Conservation (phyloP, 2,797 vertebrate genomes). For the Melanogrammus aeglefinus region DNA sequence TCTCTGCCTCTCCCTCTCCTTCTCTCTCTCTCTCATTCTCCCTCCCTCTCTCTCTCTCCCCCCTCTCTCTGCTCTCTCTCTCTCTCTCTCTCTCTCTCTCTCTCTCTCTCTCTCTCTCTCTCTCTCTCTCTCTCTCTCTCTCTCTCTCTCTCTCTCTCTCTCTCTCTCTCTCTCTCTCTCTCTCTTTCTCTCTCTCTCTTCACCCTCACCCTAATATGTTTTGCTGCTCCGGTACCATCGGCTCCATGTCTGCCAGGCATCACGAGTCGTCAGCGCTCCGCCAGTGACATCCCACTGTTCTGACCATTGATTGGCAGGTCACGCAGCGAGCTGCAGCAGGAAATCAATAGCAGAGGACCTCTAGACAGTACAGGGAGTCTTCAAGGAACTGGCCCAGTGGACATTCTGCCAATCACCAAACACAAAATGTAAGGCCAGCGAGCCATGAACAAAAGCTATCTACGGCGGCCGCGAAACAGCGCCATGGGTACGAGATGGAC, state of each 20-base stretch:
- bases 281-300: slow-evolving; percentile 87
- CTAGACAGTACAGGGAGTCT: slow-evolving; percentile 79
- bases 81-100: too few species aligned
- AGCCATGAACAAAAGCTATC: slow-evolving; percentile 86
- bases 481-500: slow-evolving; percentile 77
- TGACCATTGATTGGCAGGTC: slow-evolving; percentile 85
- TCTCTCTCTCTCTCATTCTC: too few species aligned
- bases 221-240: slow-evolving; percentile 72
- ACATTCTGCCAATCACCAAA: slow-evolving; percentile 79
- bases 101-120: slow-evolving; percentile 9
- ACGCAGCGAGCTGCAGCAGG: slow-evolving; percentile 81
- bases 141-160: not conserved
- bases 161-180: not conserved
- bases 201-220: slow-evolving; percentile 60
- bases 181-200: not conserved
- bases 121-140: not conserved
- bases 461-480: slow-evolving; percentile 74
- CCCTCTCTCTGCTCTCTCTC: too few species aligned
- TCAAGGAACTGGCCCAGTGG: slow-evolving; percentile 83
- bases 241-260: slow-evolving; percentile 73
- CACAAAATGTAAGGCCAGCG: slow-evolving; percentile 87
- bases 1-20: not conserved
- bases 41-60: too few species aligned
- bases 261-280: slow-evolving; percentile 77
- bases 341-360: slow-evolving; percentile 89